These are phyloP conservation scores for Rhinoptilus africanus DNA, from an alignment of 2,113 vertebrate species.

Conservation along the genomic window DNA sequence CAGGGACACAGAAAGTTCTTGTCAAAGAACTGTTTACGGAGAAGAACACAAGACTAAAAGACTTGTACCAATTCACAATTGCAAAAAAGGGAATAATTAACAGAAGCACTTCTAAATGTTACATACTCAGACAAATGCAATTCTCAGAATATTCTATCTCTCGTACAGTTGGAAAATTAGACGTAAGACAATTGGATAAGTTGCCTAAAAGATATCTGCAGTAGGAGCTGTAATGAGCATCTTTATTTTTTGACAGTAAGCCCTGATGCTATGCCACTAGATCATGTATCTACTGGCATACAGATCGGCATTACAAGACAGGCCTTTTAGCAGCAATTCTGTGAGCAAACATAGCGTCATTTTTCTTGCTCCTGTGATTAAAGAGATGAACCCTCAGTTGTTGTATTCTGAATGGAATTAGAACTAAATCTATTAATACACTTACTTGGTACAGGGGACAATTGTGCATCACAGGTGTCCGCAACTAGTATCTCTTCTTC, in stretches of 20 bases:
- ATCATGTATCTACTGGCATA: background rate
- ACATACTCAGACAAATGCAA: background rate
- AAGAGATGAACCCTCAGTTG: background rate
- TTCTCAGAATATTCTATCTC: background rate
- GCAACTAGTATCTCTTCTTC: conserved; percentile 80
- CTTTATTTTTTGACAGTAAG: background rate
- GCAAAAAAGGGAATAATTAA: background rate
- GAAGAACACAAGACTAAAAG: background rate
- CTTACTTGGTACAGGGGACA: conserved; percentile 69
- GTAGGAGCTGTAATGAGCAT: background rate
- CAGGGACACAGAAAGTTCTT: background rate
- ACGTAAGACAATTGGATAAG: background rate
- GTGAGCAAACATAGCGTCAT: background rate
- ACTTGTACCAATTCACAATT: background rate
- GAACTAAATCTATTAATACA: background rate
- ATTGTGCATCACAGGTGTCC: conserved; percentile 84
- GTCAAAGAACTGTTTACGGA: background rate
- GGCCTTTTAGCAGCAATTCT: background rate
- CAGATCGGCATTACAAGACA: background rate
- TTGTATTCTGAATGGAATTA: background rate
- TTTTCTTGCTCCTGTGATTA: background rate
- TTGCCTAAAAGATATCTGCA: background rate
- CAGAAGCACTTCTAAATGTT: background rate
- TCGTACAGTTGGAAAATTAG: background rate
- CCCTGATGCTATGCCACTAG: background rate